These are phyloP conservation scores for Nettapus auritus DNA, from an alignment of 2,113 vertebrate species.

Conservation along the genomic window DNA sequence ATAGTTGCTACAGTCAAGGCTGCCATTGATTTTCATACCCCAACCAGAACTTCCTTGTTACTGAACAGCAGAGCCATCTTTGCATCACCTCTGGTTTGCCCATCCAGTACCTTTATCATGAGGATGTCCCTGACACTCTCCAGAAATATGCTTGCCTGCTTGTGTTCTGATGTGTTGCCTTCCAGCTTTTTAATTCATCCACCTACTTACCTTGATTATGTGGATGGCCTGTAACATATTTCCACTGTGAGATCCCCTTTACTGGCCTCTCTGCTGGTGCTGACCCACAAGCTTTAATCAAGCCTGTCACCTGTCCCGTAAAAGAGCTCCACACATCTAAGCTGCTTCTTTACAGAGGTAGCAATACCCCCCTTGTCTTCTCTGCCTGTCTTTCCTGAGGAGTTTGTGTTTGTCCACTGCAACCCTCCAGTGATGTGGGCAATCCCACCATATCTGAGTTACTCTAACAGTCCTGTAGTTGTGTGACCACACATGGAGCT, in stretches of 20 bases:
- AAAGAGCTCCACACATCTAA: neutral
- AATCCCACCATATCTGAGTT: neutral
- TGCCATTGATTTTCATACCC: neutral
- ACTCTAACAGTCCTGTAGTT: neutral
- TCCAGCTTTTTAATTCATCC: neutral
- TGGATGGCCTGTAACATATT: neutral
- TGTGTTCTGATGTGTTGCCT: neutral
- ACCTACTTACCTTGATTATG: neutral
- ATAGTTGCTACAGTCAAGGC: neutral
- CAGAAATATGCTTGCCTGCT: neutral
- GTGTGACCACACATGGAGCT: neutral
- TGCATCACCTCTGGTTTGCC: no score
- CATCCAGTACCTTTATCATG: neutral
- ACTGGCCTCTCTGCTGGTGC: neutral
- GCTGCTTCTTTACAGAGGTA: neutral
- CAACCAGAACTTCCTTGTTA: neutral
- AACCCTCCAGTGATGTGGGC: neutral
- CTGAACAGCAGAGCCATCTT: neutral
- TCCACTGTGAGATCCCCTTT: neutral
- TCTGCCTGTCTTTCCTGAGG: neutral
- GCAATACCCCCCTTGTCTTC: neutral
- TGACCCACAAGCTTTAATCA: neutral
- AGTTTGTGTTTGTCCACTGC: neutral
- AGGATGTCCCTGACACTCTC: neutral
- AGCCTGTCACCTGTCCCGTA: rapidly evolving